Conservation (phyloP, 2,113 vertebrate species). For the Columba livia region DNA sequence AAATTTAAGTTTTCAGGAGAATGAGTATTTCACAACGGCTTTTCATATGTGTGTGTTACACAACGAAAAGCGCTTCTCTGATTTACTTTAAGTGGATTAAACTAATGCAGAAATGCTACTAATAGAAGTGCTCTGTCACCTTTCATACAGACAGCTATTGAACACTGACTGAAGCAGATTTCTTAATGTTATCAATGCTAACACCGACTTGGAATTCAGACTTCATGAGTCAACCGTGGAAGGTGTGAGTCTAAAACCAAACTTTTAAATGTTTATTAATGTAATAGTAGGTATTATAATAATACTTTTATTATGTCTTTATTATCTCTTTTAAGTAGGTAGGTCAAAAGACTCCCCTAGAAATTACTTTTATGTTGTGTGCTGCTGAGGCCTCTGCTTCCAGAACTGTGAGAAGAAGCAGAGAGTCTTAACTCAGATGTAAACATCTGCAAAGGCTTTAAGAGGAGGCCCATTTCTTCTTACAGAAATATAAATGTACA, state of each 20-base stretch:
- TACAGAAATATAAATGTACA: not conserved
- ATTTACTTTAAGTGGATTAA: not conserved
- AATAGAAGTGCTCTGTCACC: not conserved
- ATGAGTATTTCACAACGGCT: not conserved
- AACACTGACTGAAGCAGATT: not conserved
- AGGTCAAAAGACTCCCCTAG: not conserved
- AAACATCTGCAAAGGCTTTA: not conserved
- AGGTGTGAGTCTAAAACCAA: not conserved
- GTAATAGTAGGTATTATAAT: not conserved
- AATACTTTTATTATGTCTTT: not conserved
- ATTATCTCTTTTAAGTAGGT: not conserved
- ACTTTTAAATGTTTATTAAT: not conserved
- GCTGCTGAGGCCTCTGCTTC: not conserved
- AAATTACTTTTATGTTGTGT: not conserved
- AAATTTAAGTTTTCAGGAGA: not conserved
- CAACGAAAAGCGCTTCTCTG: not conserved
- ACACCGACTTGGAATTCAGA: not conserved
- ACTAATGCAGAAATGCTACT: not conserved
- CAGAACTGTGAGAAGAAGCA: not conserved
- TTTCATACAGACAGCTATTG: not conserved
- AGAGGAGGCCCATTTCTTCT: rapidly evolving
- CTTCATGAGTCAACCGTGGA: not conserved
- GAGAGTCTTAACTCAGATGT: not conserved
- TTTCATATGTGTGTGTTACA: rapidly evolving
- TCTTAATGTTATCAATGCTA: not conserved